Evolutionary conservation across 2,113 vertebrate species (phyloP).

Genomic region (Mustela lutreola): DNA sequence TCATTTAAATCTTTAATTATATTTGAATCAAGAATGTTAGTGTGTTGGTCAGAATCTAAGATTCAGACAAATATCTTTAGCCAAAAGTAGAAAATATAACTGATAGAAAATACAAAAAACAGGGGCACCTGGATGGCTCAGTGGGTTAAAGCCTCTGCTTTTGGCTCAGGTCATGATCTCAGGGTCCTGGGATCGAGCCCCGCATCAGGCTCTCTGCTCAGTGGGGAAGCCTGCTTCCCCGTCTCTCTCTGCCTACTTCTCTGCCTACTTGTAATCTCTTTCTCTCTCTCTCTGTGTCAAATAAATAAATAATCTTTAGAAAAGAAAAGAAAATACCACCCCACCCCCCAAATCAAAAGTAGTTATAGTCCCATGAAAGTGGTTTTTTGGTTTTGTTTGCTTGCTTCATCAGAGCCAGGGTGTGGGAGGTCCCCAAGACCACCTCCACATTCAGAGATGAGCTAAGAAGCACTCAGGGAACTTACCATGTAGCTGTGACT

Average conservation of each 20-base stretch:
- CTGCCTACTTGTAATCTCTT: too few relatives aligned
- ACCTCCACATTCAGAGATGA: not conserved
- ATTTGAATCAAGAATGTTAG: constrained; percentile 16
- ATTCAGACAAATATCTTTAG: not conserved
- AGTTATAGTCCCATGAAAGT: not conserved
- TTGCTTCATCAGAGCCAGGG: not conserved
- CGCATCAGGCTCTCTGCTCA: too few relatives aligned
- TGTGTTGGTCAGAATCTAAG: not conserved
- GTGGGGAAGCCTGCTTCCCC: too few relatives aligned
- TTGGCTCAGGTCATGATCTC: too few relatives aligned
- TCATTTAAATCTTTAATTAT: not conserved
- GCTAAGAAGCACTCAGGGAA: not conserved
- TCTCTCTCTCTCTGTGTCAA: too few relatives aligned
- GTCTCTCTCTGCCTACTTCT: too few relatives aligned
- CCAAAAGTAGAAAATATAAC: constrained; percentile 18
- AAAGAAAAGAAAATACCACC: too few relatives aligned
- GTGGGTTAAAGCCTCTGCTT: too few relatives aligned
- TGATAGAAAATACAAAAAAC: not conserved
- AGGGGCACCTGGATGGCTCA: too few relatives aligned
- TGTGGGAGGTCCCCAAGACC: not conserved
- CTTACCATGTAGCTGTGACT: not conserved
- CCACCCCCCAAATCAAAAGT: not conserved
- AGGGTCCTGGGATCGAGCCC: too few relatives aligned
- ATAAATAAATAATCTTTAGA: too few relatives aligned
- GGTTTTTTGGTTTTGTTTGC: not conserved